phyloP scores from a whole-genome alignment of 37 sponge, comb jelly and placozoan genomes.

The Oopsacas minuta region DNA sequence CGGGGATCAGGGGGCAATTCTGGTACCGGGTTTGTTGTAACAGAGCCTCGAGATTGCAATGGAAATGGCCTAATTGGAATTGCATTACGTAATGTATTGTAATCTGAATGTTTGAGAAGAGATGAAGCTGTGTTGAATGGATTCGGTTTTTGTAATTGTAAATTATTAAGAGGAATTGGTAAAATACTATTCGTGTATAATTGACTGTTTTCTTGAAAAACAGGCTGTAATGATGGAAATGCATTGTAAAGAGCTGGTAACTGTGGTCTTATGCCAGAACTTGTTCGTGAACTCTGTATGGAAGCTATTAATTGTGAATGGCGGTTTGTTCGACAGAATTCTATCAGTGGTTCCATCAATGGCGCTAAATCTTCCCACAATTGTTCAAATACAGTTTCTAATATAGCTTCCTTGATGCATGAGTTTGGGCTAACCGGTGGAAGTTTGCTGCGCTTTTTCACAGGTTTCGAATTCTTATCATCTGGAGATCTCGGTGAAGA shows the following conservation, averaged over 20 bases:
- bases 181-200: background rate
- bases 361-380: background rate
- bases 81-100: background rate
- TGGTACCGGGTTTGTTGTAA: background rate
- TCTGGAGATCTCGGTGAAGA: background rate
- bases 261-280: background rate
- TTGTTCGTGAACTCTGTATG: background rate
- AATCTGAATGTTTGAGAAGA: background rate
- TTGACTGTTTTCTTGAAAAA: background rate
- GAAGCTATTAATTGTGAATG: constrained; percentile 1
- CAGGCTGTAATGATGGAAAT: background rate
- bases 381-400: background rate
- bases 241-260: background rate
- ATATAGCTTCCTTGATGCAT: constrained; percentile 2
- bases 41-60: background rate
- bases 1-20: constrained; percentile 12
- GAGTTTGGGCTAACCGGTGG: constrained; percentile 1
- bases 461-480: background rate
- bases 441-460: background rate
- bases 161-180: background rate
- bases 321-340: background rate
- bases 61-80: background rate
- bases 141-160: background rate
- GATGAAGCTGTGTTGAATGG: background rate
- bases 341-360: background rate